Evolutionary conservation across 2,888 invertebrate genomes (phyloP).

Genomic region (Phaedon cochleariae): DNA sequence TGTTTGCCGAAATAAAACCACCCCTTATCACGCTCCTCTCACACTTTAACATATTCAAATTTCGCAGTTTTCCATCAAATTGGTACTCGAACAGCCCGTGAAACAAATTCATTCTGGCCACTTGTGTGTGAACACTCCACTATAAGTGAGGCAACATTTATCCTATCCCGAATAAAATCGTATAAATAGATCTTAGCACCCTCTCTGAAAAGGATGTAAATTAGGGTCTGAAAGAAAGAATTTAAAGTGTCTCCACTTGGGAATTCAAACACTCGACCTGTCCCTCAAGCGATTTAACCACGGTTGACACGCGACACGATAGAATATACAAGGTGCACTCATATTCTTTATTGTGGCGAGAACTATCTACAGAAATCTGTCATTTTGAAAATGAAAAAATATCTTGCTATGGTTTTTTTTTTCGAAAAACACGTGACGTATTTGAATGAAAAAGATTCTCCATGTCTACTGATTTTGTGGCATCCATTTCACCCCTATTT

Average conservation of each 20-base stretch:
- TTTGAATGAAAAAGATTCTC: too few relatives aligned
- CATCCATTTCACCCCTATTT: too few relatives aligned
- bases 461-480: too few relatives aligned
- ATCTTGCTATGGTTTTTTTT: too few relatives aligned
- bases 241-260: conserved; percentile 50
- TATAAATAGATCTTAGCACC: conserved; percentile 38
- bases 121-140: not conserved
- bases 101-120: not conserved
- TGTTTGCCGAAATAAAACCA: too few relatives aligned
- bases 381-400: too few relatives aligned
- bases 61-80: too few relatives aligned
- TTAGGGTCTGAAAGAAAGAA: conserved; percentile 49
- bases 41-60: too few relatives aligned
- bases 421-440: too few relatives aligned
- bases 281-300: conserved; percentile 48
- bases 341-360: too few relatives aligned
- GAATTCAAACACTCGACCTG: conserved; percentile 46
- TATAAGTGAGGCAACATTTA: conserved; percentile 15
- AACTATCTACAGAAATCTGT: too few relatives aligned
- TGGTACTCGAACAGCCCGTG: not conserved
- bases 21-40: too few relatives aligned
- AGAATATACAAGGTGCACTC: conserved; percentile 19
- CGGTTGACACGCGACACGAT: conserved; percentile 47
- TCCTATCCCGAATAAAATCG: conserved; percentile 13
- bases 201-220: conserved; percentile 45